Percentiles rank a stretch among this genome's conserved stretches.
Evolutionary conservation across 2,888 invertebrate species (phyloP).

Genomic region (Sinohyriopsis cumingii): DNA sequence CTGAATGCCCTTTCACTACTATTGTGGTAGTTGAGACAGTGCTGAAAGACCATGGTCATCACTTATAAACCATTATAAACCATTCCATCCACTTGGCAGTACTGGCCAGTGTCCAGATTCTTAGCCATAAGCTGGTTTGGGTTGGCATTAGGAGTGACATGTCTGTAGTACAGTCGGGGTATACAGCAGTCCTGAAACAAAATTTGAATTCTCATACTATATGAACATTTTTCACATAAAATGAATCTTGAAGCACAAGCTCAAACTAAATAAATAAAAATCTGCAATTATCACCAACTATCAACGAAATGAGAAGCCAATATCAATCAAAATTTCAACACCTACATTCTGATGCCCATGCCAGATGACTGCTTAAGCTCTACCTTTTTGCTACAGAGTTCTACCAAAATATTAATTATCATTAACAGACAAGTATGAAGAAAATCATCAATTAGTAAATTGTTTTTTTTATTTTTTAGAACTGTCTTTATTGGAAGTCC

Average conservation of each 20-base stretch:
- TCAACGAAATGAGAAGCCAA: not conserved
- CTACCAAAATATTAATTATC: too few species aligned
- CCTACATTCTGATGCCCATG: too few species aligned
- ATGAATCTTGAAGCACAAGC: not conserved
- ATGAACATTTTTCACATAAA: not conserved
- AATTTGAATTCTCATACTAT: not conserved
- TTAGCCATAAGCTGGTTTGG: slow-evolving; percentile 66
- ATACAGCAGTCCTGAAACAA: slow-evolving; percentile 64
- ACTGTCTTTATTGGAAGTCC: too few species aligned
- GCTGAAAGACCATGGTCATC: too few species aligned
- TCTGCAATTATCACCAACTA: not conserved
- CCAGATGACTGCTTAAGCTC: too few species aligned
- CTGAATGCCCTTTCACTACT: too few species aligned
- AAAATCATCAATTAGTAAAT: too few species aligned
- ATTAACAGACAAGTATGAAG: too few species aligned
- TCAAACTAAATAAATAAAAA: not conserved
- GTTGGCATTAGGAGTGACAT: slow-evolving; percentile 64
- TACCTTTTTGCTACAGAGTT: too few species aligned
- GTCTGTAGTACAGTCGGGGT: slow-evolving; percentile 56
- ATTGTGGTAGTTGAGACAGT: too few species aligned
- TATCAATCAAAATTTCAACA: not conserved
- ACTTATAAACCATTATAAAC: not conserved
- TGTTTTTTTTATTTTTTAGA: too few species aligned
- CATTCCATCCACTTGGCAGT: slow-evolving; percentile 54
- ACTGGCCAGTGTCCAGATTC: slow-evolving; percentile 67